Percentiles rank a stretch among this genome's conserved stretches.
These are phyloP conservation scores for Acrocyrtus sp. DNA, from an alignment of 2,888 invertebrate genomes.

Conservation along the genomic window DNA sequence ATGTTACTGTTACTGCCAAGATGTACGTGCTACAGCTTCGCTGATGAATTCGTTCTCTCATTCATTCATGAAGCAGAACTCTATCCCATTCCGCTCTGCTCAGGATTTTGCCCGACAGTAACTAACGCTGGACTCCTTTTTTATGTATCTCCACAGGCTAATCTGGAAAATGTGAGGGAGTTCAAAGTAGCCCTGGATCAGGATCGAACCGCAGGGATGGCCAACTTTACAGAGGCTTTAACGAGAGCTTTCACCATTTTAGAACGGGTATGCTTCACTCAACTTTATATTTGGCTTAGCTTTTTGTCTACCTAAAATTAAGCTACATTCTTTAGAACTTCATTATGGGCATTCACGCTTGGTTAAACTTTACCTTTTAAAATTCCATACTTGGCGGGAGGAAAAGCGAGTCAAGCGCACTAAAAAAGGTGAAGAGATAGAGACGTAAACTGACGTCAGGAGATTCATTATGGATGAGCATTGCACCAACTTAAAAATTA, in stretches of 20 bases:
- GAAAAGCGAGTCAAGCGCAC: not conserved
- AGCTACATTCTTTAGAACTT: not conserved
- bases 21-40: no score
- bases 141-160: conserved; percentile 74
- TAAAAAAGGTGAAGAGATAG: not conserved
- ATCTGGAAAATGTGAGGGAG: conserved; percentile 84
- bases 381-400: not conserved
- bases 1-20: no score
- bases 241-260: conserved; percentile 85
- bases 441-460: conserved; percentile 8
- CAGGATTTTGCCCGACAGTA: no score
- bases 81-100: no score
- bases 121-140: no score
- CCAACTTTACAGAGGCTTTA: conserved; percentile 86
- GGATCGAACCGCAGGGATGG: conserved; percentile 79
- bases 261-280: conserved; percentile 74
- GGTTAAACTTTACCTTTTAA: not conserved
- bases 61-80: no score
- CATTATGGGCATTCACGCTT: not conserved
- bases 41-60: no score
- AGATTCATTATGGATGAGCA: conserved; percentile 14
- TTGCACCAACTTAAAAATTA: no score
- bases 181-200: conserved; percentile 77
- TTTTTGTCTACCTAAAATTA: not conserved
- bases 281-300: no score